Percentiles rank a stretch among this genome's conserved stretches.
Evolutionary conservation across 2,797 vertebrate genomes (phyloP).

Genomic region (Halcyon chelicuti): DNA sequence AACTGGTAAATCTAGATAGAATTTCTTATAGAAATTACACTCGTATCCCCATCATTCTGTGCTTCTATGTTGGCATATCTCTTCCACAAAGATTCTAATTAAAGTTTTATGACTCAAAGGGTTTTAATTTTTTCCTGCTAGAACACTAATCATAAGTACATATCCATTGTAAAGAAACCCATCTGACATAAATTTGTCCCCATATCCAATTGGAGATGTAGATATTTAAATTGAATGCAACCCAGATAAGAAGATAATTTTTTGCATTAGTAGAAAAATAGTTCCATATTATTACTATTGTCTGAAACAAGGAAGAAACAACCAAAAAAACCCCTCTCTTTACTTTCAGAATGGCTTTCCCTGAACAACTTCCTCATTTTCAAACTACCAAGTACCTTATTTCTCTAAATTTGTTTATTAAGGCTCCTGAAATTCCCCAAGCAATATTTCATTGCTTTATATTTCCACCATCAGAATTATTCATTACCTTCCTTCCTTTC

Average conservation of each 20-base stretch:
- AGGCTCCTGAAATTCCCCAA: not conserved
- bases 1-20: not conserved
- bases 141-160: not conserved
- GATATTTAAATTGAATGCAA: not conserved
- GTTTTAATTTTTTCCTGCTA: not conserved
- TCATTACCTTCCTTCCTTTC: not conserved
- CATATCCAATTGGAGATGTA: not conserved
- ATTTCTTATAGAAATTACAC: not conserved
- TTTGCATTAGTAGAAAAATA: not conserved
- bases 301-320: not conserved
- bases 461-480: constrained; percentile 20
- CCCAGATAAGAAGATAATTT: not conserved
- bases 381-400: not conserved
- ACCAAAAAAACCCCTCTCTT: not conserved
- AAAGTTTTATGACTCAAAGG: not conserved
- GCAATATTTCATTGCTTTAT: not conserved
- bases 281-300: not conserved
- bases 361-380: not conserved
- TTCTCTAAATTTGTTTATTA: constrained; percentile 23
- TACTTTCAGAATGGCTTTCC: not conserved
- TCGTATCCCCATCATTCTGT: not conserved
- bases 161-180: not conserved
- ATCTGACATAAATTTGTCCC: not conserved
- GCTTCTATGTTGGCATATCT: not conserved
- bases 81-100: not conserved